Evolutionary conservation across 2,797 vertebrate species (phyloP).

Genomic region (Sibirionetta formosa): DNA sequence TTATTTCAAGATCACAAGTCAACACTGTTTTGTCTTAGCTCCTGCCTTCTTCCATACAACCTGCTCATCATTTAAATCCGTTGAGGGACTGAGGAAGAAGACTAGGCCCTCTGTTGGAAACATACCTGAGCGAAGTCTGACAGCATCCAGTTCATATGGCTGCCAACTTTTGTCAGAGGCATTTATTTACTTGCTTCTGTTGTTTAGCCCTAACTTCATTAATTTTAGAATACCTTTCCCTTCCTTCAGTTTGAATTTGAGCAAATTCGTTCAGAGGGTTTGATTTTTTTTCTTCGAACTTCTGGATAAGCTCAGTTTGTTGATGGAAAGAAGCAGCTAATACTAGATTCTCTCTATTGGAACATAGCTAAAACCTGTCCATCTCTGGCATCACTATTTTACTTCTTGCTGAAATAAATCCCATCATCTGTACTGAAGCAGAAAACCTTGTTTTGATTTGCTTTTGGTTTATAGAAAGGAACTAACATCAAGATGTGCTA

Average conservation of each 20-base stretch:
- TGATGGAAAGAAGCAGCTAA: neutral
- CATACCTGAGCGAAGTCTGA: fast-evolving
- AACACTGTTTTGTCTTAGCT: neutral
- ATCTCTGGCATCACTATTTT: neutral
- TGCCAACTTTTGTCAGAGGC: neutral
- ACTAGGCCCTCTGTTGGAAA: fast-evolving
- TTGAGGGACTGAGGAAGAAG: neutral
- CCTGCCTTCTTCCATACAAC: neutral
- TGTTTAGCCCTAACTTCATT: neutral
- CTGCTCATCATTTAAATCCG: neutral
- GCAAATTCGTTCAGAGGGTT: neutral
- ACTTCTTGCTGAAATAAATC: neutral
- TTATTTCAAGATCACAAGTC: neutral
- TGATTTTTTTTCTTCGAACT: neutral
- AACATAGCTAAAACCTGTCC: neutral
- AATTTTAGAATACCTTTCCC: neutral
- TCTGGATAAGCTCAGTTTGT: neutral
- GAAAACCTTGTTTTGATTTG: neutral
- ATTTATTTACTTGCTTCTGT: neutral
- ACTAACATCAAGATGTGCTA: neutral
- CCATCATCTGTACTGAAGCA: neutral
- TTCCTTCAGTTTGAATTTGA: neutral
- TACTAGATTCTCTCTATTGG: neutral
- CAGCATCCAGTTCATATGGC: neutral
- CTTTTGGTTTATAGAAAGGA: neutral